Conservation (phyloP, 2,113 vertebrate species). For the Sakesphorus luctuosus region DNA sequence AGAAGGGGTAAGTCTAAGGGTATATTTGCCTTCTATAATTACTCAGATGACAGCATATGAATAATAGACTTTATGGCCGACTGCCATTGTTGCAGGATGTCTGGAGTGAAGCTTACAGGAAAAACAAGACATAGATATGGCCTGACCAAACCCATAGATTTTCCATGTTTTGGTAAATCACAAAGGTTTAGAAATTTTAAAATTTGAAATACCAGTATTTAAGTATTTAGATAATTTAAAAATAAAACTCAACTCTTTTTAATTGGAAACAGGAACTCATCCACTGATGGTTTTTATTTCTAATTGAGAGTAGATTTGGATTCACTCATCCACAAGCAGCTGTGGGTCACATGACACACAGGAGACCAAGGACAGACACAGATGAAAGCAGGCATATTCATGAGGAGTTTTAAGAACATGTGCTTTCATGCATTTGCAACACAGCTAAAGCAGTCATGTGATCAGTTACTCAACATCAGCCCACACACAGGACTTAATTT, state of each 20-base stretch:
- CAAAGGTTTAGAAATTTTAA: neutral
- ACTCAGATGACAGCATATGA: neutral
- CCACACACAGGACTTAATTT: neutral
- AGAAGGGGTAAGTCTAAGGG: neutral
- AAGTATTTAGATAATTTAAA: neutral
- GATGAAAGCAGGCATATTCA: neutral
- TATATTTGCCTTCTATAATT: neutral
- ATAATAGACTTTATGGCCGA: neutral
- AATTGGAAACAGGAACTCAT: neutral
- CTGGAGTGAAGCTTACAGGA: rapidly evolving
- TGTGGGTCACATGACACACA: neutral
- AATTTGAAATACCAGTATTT: neutral
- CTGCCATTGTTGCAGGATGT: neutral
- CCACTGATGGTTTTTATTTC: neutral
- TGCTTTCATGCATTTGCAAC: neutral
- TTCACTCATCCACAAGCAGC: neutral
- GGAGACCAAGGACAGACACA: neutral
- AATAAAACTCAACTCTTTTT: neutral
- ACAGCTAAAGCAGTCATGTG: neutral
- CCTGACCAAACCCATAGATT: neutral
- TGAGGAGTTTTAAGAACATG: neutral
- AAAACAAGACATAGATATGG: neutral
- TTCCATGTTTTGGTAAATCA: neutral
- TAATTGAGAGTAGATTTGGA: neutral
- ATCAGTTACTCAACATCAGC: neutral